Evolutionary conservation across 2,888 invertebrate genomes (phyloP), one percentile per base, ranked within the genome.

Genomic region (Agonopterix alstromeriana): DNA sequence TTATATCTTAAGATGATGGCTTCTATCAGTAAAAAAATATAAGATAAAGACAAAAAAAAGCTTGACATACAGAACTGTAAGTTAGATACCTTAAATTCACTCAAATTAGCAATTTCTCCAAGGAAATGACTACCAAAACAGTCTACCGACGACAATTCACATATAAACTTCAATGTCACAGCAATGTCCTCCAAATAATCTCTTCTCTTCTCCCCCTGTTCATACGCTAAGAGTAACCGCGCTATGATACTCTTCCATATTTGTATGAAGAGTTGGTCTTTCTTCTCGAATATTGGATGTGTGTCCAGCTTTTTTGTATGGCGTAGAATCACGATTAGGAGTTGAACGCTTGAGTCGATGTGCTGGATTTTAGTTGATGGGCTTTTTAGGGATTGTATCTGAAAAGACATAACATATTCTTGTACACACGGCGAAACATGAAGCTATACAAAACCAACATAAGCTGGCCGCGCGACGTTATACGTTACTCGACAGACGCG

Each of bases 231-330:
- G 3, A 63, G 51, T 40, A 85, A 54, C 40, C 82, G 67, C 0
- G 57, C 40, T 54, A 73, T 75, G 1, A 85, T 48, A 52, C 77
- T 63, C 1, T 62, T 64, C 84, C 87, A 88, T 51, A 84, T 79
- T 63, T 73, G 59, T 2, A 65, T 43, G 48, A 79, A 73, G 0
- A 85, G 40, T 47, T 74, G 68, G 50, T 86, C 83, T 55, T 73
- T 83, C 11, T 76, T 65, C 45, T 73, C 55, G 55, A 84, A 86
- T 11, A 82, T 63, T 0, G 67, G 47, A 49, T 87, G 82, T 0
- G 70, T 55, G 53, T 85, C 84, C 0, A 88, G 56, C 53, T 82
- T 87, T 35, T 85, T 87, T n/a, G 76, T 62, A 47, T 87, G 70
- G 2, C 87, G 58, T 1, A 88, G 49, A 0, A 67, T 57, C 0